Percentiles rank a stretch among this genome's conserved stretches.
These are phyloP conservation scores for Propithecus deckenii DNA, from an alignment of 2,797 vertebrate species.

Conservation along the genomic window DNA sequence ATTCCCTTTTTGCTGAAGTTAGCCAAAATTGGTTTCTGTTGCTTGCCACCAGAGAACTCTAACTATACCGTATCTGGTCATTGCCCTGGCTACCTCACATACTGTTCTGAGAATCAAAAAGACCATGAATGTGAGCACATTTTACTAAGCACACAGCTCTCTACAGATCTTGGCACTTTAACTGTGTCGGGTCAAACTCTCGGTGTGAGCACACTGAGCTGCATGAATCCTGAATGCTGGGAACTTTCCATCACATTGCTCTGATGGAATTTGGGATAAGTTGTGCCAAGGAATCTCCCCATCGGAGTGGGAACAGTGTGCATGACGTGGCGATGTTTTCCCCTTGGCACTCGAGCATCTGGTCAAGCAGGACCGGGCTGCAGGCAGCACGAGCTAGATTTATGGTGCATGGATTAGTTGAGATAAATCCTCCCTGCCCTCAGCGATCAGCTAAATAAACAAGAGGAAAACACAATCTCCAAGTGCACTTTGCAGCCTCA, in stretches of 20 bases:
- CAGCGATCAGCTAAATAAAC: slow-evolving; percentile 22
- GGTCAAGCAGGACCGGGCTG: background rate
- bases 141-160: background rate
- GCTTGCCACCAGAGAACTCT: background rate
- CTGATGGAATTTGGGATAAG: background rate
- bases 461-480: background rate
- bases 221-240: background rate
- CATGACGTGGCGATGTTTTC: background rate
- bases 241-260: background rate
- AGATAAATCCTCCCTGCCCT: background rate
- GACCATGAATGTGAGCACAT: background rate
- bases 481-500: background rate
- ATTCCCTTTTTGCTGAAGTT: background rate
- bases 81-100: background rate
- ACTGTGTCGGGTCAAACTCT: background rate
- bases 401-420: background rate
- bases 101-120: background rate
- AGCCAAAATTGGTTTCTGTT: background rate
- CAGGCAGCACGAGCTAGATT: background rate
- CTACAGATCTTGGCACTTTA: background rate
- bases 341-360: background rate
- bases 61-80: background rate
- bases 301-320: background rate
- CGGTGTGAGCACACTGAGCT: accelerated
- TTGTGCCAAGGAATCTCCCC: background rate